These are phyloP conservation scores for Styela clava DNA, from an alignment of 23 tunicate genomes.

Conservation along the genomic window DNA sequence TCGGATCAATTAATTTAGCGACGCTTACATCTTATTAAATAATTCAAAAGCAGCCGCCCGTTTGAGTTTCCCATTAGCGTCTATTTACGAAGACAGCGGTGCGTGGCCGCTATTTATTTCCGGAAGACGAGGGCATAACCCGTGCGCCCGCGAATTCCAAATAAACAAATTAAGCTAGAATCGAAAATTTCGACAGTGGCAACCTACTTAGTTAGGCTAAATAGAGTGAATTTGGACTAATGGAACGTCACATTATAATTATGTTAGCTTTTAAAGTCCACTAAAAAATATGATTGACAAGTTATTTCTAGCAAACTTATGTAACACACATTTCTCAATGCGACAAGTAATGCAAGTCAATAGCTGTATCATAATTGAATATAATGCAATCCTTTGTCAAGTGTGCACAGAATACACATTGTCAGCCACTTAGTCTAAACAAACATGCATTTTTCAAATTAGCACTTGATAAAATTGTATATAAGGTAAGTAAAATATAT, in stretches of 20 bases:
- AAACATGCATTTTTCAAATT: neutral
- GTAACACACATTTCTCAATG: too few relatives aligned
- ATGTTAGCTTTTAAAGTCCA: too few relatives aligned
- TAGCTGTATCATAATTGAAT: too few relatives aligned
- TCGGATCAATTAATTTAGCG: neutral
- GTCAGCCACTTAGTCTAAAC: too few relatives aligned
- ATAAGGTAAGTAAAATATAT: neutral
- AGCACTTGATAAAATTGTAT: neutral
- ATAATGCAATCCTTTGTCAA: too few relatives aligned
- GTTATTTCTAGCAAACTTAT: too few relatives aligned
- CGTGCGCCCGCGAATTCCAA: neutral
- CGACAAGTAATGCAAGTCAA: too few relatives aligned
- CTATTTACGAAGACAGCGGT: neutral
- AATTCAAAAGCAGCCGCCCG: neutral
- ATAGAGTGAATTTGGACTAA: too few relatives aligned
- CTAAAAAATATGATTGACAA: too few relatives aligned
- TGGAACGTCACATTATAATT: too few relatives aligned
- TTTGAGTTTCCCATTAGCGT: neutral
- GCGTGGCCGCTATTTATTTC: neutral
- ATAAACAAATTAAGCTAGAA: neutral
- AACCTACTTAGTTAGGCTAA: too few relatives aligned
- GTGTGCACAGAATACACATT: too few relatives aligned
- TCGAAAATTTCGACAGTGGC: neutral
- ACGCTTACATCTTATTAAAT: neutral
- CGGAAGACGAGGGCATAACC: neutral